Evolutionary conservation across 2,113 vertebrate genomes (phyloP).

Genomic region (Anseranas semipalmata): DNA sequence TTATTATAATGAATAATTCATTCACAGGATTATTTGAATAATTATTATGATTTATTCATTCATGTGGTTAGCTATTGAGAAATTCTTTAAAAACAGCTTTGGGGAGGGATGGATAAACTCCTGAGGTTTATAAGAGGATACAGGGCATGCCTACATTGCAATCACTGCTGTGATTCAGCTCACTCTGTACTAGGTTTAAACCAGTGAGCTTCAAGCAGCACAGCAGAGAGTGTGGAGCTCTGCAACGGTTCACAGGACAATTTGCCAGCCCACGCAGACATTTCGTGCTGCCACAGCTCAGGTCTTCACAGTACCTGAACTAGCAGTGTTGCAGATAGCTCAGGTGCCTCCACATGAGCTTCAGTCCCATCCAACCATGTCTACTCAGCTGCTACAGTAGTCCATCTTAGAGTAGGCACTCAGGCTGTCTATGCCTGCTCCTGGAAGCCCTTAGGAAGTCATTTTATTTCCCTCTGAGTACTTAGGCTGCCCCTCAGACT

Average conservation of each 20-base stretch:
- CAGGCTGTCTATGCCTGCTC: not conserved
- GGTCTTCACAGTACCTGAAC: not conserved
- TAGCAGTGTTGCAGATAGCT: not conserved
- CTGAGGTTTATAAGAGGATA: not conserved
- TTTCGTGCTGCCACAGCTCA: not conserved
- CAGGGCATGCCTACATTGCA: not conserved
- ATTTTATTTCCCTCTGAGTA: not conserved
- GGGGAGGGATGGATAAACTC: not conserved
- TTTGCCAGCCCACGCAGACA: not conserved
- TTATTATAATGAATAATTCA: conserved; percentile 44
- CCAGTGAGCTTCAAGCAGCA: not conserved
- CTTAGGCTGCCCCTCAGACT: not conserved
- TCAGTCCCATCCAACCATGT: not conserved
- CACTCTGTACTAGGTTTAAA: not conserved
- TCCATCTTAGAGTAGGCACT: not conserved
- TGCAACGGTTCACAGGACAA: accelerated
- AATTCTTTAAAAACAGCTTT: not conserved
- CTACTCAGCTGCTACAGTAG: not conserved
- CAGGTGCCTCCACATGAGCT: not conserved
- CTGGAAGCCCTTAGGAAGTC: not conserved
- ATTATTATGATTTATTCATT: conserved; percentile 33
- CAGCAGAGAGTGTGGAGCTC: not conserved
- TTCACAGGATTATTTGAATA: conserved; percentile 12
- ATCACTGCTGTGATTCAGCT: not conserved
- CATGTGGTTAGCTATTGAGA: not conserved